Evolutionary conservation across 2,797 vertebrate genomes (phyloP), one percentile per base, ranked within the genome.

Genomic region (Okamejei kenojei): DNA sequence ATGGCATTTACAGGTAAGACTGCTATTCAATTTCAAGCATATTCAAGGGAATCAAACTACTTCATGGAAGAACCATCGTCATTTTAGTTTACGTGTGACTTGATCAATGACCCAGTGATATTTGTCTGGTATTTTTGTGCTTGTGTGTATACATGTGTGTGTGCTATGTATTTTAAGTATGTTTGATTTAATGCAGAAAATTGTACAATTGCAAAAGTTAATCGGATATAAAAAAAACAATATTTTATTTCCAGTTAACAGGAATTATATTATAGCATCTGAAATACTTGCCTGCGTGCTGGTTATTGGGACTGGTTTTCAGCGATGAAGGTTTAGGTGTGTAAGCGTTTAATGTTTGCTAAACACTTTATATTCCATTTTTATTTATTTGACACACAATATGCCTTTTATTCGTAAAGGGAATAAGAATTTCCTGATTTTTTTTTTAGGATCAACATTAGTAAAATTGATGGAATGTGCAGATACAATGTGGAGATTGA

Each of bases 1-100:
- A 76, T 92, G 7, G 71, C 71, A 54, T 45, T 92, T 74, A 29
- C 90, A 92, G 90, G 90, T 92, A 92, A 68, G 38, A 76, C 73
- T 29, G 26, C 23, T 29, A 32, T 68, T 91, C 90, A 45, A 29
- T 92, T 92, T 54, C 71, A 29, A 32, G 15, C 29, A 17, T 10
- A 76, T 73, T 73, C 26, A n/a, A 38, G 71, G 11, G 71, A 29
- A n/a, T 58, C 38, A 45, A 76, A 29, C 38, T 71, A 73, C 23
- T 54, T 91, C 9, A 74, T 45, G 7, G 35, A 74, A 45, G 15
- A 11, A 13, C 45, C 38, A 29, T 68, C 77, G 54, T 92, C 38
- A 76, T 6, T 58, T 71, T 32, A 29, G 35, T 92, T 45, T 76
- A 45, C 15, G 7, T 92, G 38, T 17, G 54, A n/a, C 58, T 74